Percentiles rank a stretch among this genome's conserved stretches.
These are phyloP conservation scores for Ganaspis sp. DNA, from an alignment of 1,140 invertebrate species.

Conservation along the genomic window DNA sequence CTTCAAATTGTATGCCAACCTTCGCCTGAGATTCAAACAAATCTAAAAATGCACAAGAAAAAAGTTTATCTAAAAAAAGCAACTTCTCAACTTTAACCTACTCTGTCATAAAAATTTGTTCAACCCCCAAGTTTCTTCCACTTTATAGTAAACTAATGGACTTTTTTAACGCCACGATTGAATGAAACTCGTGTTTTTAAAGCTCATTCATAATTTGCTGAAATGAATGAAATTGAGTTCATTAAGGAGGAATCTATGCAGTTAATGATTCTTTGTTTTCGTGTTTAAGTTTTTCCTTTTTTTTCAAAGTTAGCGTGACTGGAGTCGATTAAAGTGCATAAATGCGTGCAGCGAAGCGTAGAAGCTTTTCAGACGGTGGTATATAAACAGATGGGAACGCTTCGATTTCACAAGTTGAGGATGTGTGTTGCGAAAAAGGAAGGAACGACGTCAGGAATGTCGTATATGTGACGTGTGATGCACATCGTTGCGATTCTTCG, in stretches of 20 bases:
- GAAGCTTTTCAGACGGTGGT: not conserved
- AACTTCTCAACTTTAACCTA: too few species aligned
- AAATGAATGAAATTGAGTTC: conserved; percentile 1
- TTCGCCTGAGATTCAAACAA: too few species aligned
- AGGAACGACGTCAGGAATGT: conserved; percentile 2
- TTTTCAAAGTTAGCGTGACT: not conserved
- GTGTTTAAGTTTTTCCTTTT: not conserved
- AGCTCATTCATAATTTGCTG: not conserved
- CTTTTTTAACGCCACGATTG: not conserved
- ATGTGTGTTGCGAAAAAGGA: not conserved
- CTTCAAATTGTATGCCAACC: too few species aligned
- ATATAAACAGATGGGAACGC: not conserved
- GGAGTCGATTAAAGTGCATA: not conserved
- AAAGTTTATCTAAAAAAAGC: too few species aligned
- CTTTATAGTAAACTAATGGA: not conserved
- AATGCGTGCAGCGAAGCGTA: not conserved
- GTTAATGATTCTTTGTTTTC: conserved; percentile 2
- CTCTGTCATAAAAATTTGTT: too few species aligned
- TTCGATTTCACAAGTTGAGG: conserved; percentile 2
- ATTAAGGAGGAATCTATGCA: conserved; percentile 4
- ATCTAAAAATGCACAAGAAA: too few species aligned
- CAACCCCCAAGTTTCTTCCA: too few species aligned
- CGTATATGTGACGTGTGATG: conserved; percentile 11
- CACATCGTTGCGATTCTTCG: conserved; percentile 8
- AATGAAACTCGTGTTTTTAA: not conserved